Percentiles rank a stretch among this genome's conserved stretches.
Conservation (phyloP, 2,888 invertebrate species). For the Mythimna impura region DNA sequence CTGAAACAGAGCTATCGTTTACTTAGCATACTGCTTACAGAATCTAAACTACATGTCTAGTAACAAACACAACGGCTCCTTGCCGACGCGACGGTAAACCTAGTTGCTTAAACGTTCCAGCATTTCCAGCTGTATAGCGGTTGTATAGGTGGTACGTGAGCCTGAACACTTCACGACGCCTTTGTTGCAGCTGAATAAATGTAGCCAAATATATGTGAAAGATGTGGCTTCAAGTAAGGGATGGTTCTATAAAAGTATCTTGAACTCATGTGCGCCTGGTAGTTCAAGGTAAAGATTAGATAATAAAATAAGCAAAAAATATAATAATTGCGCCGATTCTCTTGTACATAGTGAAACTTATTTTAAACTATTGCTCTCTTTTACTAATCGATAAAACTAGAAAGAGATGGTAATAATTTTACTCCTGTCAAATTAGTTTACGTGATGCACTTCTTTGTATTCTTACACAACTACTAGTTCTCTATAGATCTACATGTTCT, state of each 20-base stretch:
- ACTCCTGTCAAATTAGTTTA: too few species aligned
- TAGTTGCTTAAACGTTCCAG: constrained; percentile 47
- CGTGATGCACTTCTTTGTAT: too few species aligned
- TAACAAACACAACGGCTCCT: constrained; percentile 45
- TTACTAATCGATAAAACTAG: too few species aligned
- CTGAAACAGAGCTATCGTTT: background rate
- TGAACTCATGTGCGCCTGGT: constrained; percentile 19
- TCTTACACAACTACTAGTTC: too few species aligned
- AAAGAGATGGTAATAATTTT: too few species aligned
- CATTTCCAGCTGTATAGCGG: constrained; percentile 20
- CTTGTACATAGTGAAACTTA: too few species aligned
- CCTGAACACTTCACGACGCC: constrained; percentile 30
- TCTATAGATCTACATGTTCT: too few species aligned
- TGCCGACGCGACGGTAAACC: constrained; percentile 21
- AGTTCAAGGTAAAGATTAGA: background rate
- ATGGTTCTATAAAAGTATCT: constrained; percentile 2
- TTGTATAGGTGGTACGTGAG: constrained; percentile 44
- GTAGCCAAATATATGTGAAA: constrained; percentile 28
- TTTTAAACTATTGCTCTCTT: too few species aligned
- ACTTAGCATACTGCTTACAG: constrained; percentile 4
- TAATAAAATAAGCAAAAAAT: background rate
- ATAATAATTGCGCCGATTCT: too few species aligned
- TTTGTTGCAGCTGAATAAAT: constrained; percentile 51
- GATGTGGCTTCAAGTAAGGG: constrained; percentile 20
- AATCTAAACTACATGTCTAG: constrained; percentile 17